Percentiles rank a stretch among this genome's conserved stretches.
phyloP scores from a whole-genome alignment of 2,888 invertebrate species.

The Nephrotoma guestfalica region DNA sequence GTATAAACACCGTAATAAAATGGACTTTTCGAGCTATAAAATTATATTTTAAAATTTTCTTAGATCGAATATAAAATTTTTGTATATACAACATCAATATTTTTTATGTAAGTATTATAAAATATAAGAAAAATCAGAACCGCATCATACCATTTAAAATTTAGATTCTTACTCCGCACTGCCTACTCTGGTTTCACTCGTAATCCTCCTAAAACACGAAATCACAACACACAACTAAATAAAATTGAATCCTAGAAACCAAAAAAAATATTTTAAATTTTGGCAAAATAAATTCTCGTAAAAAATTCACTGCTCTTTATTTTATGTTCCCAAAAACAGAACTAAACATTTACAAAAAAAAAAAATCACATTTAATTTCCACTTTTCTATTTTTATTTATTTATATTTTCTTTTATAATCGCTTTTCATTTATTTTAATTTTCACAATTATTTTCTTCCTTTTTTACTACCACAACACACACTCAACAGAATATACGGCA shows the following conservation, averaged over 20 bases:
- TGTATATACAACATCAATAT: not conserved
- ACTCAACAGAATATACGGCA: not conserved
- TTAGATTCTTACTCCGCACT: not conserved
- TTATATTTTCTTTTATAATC: not conserved
- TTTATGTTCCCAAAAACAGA: not conserved
- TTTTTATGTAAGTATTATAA: not conserved
- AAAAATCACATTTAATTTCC: not conserved
- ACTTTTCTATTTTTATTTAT: not conserved
- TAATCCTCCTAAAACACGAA: not conserved
- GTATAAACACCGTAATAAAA: not conserved
- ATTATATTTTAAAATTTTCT: not conserved
- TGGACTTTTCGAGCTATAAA: not conserved
- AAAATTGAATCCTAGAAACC: not conserved
- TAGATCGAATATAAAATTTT: not conserved
- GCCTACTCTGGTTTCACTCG: not conserved
- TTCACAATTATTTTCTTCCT: not conserved
- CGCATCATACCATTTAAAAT: not conserved
- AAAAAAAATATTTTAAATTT: not conserved
- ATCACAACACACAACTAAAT: not conserved
- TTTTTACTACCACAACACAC: not conserved
- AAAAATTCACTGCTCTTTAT: too few relatives aligned
- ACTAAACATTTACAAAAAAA: not conserved
- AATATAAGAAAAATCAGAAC: not conserved
- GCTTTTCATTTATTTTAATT: not conserved
- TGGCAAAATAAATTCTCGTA: not conserved